A percentile compares a stretch with the other conserved stretches of the same genome.
These are phyloP conservation scores for Eretmochelys imbricata DNA, from an alignment of 2,113 vertebrate species.

Conservation along the genomic window DNA sequence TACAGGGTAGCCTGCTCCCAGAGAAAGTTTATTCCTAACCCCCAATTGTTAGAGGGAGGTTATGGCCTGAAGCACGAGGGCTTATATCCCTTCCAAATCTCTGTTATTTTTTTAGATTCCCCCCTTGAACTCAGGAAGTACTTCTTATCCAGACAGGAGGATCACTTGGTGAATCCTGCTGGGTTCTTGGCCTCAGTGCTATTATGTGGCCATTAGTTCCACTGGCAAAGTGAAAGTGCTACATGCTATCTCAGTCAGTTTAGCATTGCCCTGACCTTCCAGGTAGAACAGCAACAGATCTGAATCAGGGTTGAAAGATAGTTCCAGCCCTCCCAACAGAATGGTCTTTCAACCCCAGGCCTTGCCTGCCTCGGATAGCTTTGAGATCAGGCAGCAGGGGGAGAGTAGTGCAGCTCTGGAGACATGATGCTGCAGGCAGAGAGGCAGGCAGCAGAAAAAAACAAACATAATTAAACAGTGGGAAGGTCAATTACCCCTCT, in stretches of 20 bases:
- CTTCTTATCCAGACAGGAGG: not conserved
- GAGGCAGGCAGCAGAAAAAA: not conserved
- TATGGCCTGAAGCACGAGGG: not conserved
- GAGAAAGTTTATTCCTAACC: not conserved
- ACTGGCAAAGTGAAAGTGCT: rapidly evolving
- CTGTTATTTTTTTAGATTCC: not conserved
- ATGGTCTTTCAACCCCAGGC: not conserved
- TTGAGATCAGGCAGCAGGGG: not conserved
- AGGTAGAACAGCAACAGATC: not conserved
- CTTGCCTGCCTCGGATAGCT: not conserved
- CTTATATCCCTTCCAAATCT: not conserved
- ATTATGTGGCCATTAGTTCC: rapidly evolving
- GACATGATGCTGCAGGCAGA: conserved; percentile 9
- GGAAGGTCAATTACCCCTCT: conserved; percentile 56
- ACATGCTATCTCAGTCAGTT: not conserved
- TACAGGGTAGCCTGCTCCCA: not conserved
- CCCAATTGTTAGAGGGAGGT: not conserved
- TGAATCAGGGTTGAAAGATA: too few relatives aligned
- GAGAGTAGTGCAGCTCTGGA: not conserved
- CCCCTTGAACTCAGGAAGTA: not conserved
- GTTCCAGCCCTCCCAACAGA: rapidly evolving
- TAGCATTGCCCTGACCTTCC: rapidly evolving
- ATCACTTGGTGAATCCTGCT: not conserved
- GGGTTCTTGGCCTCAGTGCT: rapidly evolving
- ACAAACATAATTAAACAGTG: conserved; percentile 32